phyloP scores from a whole-genome alignment of 2,113 vertebrate genomes.

The Drymodes brunneopygia region DNA sequence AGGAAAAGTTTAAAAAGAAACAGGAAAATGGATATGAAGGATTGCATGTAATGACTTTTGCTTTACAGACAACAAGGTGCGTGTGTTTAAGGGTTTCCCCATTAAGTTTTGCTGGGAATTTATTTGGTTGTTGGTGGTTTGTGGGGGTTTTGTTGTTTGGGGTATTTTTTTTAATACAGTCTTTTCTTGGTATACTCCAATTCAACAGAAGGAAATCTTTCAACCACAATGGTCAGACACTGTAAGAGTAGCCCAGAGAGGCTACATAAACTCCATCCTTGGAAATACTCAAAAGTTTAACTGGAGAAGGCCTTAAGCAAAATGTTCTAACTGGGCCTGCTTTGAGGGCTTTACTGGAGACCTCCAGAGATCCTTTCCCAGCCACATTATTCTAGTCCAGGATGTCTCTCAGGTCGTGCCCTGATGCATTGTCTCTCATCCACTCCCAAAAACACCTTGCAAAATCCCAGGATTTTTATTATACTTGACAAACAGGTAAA shows the following conservation, averaged over 20 bases:
- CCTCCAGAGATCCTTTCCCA: background rate
- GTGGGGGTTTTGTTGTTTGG: accelerated
- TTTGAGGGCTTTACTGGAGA: background rate
- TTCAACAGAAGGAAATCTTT: background rate
- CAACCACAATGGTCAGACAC: background rate
- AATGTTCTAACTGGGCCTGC: background rate
- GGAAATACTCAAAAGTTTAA: background rate
- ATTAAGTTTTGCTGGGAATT: background rate
- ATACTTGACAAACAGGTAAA: background rate
- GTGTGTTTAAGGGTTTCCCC: accelerated
- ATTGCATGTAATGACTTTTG: background rate
- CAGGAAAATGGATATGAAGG: background rate
- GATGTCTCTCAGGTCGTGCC: background rate
- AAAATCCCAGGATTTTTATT: background rate
- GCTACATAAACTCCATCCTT: background rate
- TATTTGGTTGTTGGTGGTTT: background rate
- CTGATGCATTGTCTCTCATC: background rate
- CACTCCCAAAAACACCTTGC: background rate
- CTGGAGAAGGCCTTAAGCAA: background rate
- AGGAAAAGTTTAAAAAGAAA: background rate
- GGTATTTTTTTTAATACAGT: background rate
- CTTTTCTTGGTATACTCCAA: background rate
- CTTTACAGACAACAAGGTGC: background rate
- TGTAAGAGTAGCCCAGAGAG: background rate
- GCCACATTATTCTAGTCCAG: accelerated